Percentiles rank a stretch among this genome's conserved stretches.
Conservation (phyloP, 2,888 invertebrate species). For the Aspidiotus rigidus region DNA sequence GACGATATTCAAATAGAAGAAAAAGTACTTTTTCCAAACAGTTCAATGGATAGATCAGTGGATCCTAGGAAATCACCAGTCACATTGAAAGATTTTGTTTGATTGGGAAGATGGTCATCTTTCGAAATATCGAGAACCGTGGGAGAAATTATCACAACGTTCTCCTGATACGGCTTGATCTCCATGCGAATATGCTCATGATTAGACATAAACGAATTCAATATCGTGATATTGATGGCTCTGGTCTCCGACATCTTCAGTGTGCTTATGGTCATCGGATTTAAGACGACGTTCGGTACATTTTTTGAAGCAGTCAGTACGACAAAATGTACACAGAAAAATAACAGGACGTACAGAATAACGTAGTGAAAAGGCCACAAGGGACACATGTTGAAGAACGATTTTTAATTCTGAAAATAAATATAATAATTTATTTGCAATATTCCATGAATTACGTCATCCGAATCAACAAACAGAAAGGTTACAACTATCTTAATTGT, state of each 20-base stretch:
- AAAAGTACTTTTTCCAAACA: too few species aligned
- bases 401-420: too few species aligned
- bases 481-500: too few species aligned
- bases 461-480: too few species aligned
- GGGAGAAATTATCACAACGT: neutral
- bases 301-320: neutral
- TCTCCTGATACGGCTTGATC: neutral
- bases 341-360: slow-evolving; percentile 48
- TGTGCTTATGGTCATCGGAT: neutral
- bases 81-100: slow-evolving; percentile 1
- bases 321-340: slow-evolving; percentile 1
- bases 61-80: slow-evolving; percentile 9
- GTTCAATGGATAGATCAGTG: neutral
- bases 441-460: too few species aligned
- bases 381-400: slow-evolving; percentile 48
- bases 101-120: neutral
- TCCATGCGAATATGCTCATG: neutral
- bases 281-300: slow-evolving; percentile 13
- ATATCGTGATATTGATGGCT: neutral
- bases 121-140: neutral
- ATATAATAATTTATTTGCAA: too few species aligned
- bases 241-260: neutral
- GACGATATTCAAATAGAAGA: too few species aligned
- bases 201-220: neutral
- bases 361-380: slow-evolving; percentile 54